Base-by-base conservation (phyloP, 2,888 invertebrate genomes). In the Poecilobothrus nobilitatus region DNA sequence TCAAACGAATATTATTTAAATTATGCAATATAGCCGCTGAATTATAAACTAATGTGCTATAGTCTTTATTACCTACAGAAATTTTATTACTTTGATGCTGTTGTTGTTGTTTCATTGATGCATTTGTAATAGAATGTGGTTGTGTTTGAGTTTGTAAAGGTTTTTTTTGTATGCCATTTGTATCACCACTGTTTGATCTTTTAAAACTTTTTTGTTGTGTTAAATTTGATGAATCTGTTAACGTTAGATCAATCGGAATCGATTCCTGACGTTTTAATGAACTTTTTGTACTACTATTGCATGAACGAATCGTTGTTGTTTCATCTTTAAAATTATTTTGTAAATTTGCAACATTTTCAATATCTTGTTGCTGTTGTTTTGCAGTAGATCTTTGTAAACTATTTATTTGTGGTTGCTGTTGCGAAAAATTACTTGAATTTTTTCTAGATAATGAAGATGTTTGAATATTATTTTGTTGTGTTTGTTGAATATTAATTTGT, bases 241-340 rank as follows among this genome's bases (percentile, higher is more conserved):
- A 6, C 8, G 37, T 12, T 1, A 53, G 1, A 53, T 53, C 53
- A 53, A 53, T 53, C 7, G 53, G 18, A 53, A 53, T 18, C 2
- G 37, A 37, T 37, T 37, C 37, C 7, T 37, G 37, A 12, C n/a
- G 18, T 53, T 53, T 53, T 6, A 53, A 53, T 18, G 53, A 53
- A 53, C 18, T 18, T 15, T 41, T 41, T 41, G 41, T 41, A 27
- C 27, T 27, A 41, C 41, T 41, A 41, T 15, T 41, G 15, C 41
- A 41, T 53, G 53, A 53, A 15, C 53, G 15, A 53, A 53, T 53
- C 15, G 53, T 53, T n/a, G 53, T 53, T 53, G 53, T 53, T 18
- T 53, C 53, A 53, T 53, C 53, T 53, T 53, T 12, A 18, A 53
- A 53, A 53, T 53, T 53, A 53, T 53, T 53, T 53, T 53, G 53